Base-by-base conservation (phyloP, 2,888 invertebrate genomes). In the Apamea epomidion region DNA sequence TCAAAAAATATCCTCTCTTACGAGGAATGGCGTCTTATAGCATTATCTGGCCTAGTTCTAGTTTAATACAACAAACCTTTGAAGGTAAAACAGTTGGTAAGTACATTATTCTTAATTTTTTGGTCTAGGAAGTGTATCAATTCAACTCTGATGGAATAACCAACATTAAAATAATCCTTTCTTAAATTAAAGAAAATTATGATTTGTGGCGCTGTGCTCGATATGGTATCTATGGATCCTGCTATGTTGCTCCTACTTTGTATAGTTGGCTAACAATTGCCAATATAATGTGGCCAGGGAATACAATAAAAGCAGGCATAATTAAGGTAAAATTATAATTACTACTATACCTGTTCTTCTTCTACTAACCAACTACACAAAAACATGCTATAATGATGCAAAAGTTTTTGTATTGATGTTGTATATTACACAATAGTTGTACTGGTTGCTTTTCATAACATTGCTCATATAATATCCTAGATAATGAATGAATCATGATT, bases 221-320 rank as follows among this genome's bases (percentile, higher is more conserved):
- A 83, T 99, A 98, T 95, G 98, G 98, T 91, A 91, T 98, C 74
- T 98, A 98, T 94, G 99, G 98, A n/a, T 98, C 98, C 16, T 97
- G 98, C 72, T 98, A 98, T 94, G 98, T 98, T 32, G 99, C 98
- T 1, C 99, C 99, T 25, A 98, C 98, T 10, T 94, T 99, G 0
- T 98, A 98, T 91, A 97, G 97, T 78, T 99, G 99, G 99, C 96
- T 99, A 71, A 98, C 98, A 92, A 94, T 98, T 74, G 98, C 98
- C n/a, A 98, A 97, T 88, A 97, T 97, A 75, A 96, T 98, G 94
- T 98, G 98, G 98, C 99, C 99, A 42, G 97, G 98, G 73, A 97
- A 97, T 83, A 97, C 98, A 80, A 91, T 99, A 65, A 97, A 97
- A 92, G 98, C 98, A 84, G 98, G 98, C 21, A 91, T 98, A 25